Base-by-base conservation (phyloP, 2,797 vertebrate species). In the Poecilia gillii region DNA sequence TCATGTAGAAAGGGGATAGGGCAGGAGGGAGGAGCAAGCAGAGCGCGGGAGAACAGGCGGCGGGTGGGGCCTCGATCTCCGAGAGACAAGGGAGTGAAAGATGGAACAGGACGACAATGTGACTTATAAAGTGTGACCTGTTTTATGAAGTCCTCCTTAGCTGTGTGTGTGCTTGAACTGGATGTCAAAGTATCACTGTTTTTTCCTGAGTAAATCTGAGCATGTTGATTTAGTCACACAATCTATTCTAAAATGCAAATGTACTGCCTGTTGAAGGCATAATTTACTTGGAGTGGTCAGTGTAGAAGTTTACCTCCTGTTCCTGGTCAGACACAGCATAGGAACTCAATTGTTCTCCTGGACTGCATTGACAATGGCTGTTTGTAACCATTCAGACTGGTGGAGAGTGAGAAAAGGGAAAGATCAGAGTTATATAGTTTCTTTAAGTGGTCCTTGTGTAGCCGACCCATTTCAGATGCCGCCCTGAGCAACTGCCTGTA, bases 1-100 rank as follows among this genome's bases (percentile, higher is more conserved):
- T 96, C 95, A 96, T 95, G 88, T 85, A 85, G 92, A 93, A 93
- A 94, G 91, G 79, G 89, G 92, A 93, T 91, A 90, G 92, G 88
- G 90, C 3, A 72, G 84, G 88, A 87, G 88, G 94, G 94, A 85
- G 94, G 92, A 92, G 93, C 75, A 11, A 91, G 18, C 33, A 64
- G 72, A 92, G 88, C 85, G 89, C 90, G 92, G 92, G 91, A 94
- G 93, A 91, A 94, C 88, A 89, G 90, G 83, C 51, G 87, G 85
- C 76, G 81, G 93, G 92, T 88, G 88, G 91, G 85, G 91, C 89
- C 78, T 91, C 79, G 25, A 74, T 90, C 75, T 75, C 78, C 81
- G 85, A 78, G 80, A 82, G 84, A 70, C 78, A 39, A 74, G 80
- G 74, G 77, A 77, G 82, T 81, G 84, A 76, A 80, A 66, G 81